Evolutionary conservation across 2,888 invertebrate species (phyloP).

Genomic region (Epistrophe eligans): DNA sequence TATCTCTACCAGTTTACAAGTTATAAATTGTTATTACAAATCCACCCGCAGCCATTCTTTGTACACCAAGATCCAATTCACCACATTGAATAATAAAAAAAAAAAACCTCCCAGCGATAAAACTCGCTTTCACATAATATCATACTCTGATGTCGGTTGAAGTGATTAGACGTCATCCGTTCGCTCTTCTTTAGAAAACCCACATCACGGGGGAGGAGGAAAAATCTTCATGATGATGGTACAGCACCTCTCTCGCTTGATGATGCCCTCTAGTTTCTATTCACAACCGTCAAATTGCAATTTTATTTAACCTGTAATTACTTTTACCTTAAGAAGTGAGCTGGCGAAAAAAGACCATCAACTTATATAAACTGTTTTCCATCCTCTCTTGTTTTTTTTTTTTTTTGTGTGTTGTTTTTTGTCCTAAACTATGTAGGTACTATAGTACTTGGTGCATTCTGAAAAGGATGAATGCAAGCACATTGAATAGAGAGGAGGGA

Average conservation of each 20-base stretch:
- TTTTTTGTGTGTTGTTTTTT: constrained; percentile 8
- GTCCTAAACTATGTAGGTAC: constrained; percentile 35
- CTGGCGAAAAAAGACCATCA: constrained; percentile 56
- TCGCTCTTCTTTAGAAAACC: constrained; percentile 36
- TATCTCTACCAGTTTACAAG: not conserved
- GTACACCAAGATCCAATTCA: not conserved
- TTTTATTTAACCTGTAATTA: constrained; percentile 75
- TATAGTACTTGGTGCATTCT: constrained; percentile 17
- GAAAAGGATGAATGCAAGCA: constrained; percentile 45
- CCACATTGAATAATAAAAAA: constrained; percentile 2
- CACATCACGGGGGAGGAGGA: not conserved
- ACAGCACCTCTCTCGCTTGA: not conserved
- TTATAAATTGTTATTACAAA: constrained; percentile 38
- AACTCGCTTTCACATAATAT: constrained; percentile 40
- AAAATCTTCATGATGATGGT: not conserved
- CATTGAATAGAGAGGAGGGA: constrained; percentile 34
- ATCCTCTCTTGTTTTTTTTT: constrained; percentile 7
- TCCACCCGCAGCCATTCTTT: not conserved
- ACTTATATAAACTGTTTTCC: constrained; percentile 42
- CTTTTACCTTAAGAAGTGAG: constrained; percentile 39
- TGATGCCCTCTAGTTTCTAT: constrained; percentile 38
- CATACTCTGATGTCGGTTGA: constrained; percentile 33
- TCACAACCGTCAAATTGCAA: constrained; percentile 64
- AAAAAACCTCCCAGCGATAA: constrained; percentile 20
- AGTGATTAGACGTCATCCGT: constrained; percentile 54